A percentile compares a stretch with the other conserved stretches of the same genome.
Conservation (phyloP, 2,113 vertebrate species). For the Oplegnathus fasciatus region DNA sequence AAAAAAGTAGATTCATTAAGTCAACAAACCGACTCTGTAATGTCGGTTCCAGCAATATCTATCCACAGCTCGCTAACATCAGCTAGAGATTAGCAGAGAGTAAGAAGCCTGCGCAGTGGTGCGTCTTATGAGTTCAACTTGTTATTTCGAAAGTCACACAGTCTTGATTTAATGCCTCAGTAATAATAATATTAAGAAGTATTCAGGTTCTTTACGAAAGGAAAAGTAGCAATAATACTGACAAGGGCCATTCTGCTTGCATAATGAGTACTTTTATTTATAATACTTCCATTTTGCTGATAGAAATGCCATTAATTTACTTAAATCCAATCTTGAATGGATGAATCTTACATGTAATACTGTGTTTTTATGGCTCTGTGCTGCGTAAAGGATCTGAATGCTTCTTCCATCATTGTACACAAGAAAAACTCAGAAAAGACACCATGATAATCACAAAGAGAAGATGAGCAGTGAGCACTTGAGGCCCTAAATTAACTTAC, state of each 20-base stretch:
- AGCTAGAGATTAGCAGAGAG: background rate
- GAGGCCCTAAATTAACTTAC: background rate
- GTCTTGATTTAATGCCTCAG: background rate
- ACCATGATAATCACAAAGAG: background rate
- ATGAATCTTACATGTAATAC: background rate
- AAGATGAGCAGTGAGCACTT: conserved; percentile 1
- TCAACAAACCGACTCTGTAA: background rate
- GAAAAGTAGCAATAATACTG: background rate
- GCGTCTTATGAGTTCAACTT: background rate
- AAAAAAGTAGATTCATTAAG: background rate
- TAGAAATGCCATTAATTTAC: background rate
- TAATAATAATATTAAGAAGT: background rate
- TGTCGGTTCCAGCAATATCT: background rate
- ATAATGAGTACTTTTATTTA: background rate
- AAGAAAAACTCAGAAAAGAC: background rate
- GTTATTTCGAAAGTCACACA: no score
- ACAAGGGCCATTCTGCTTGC: no score
- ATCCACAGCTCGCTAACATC: no score
- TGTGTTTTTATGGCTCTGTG: background rate
- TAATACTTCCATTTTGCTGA: background rate
- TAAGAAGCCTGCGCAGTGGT: background rate
- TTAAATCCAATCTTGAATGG: background rate
- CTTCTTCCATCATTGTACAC: background rate
- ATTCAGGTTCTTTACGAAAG: background rate
- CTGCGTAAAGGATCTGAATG: background rate